Conservation (phyloP, 2,888 invertebrate species). For the Leistus spinibarbis region DNA sequence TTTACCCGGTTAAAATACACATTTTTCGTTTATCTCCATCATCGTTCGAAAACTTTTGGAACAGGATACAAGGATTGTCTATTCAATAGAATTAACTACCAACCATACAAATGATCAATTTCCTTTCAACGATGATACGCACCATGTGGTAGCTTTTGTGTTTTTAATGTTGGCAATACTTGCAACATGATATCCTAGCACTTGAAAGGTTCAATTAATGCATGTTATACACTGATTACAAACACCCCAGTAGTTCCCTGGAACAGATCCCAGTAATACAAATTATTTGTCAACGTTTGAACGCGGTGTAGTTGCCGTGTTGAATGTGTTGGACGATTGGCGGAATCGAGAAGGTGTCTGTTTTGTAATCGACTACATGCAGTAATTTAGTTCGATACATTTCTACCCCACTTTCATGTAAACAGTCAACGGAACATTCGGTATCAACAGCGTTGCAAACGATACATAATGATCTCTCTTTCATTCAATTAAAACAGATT, state of each 20-base stretch:
- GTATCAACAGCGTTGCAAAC: background rate
- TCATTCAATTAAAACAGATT: background rate
- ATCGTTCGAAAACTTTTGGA: background rate
- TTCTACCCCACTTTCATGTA: background rate
- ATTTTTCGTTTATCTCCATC: background rate
- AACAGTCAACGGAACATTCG: background rate
- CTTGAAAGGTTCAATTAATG: slow-evolving; percentile 42
- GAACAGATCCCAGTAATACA: background rate
- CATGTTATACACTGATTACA: slow-evolving; percentile 43
- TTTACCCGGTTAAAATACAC: background rate
- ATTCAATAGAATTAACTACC: too few species aligned
- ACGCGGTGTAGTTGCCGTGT: background rate
- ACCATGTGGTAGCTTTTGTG: background rate
- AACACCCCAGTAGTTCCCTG: slow-evolving; percentile 20
- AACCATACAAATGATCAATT: too few species aligned
- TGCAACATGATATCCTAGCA: slow-evolving; percentile 25
- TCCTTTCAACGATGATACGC: background rate
- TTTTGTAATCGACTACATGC: slow-evolving; percentile 6
- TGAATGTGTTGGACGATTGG: background rate
- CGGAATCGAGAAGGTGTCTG: background rate
- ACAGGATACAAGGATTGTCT: background rate
- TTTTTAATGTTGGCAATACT: background rate
- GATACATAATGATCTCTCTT: background rate
- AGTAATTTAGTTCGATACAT: background rate
- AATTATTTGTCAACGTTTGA: background rate